Evolutionary conservation across 2,797 vertebrate species (phyloP), one percentile per base, ranked within the genome.

Genomic region (Synaphobranchus kaupii): DNA sequence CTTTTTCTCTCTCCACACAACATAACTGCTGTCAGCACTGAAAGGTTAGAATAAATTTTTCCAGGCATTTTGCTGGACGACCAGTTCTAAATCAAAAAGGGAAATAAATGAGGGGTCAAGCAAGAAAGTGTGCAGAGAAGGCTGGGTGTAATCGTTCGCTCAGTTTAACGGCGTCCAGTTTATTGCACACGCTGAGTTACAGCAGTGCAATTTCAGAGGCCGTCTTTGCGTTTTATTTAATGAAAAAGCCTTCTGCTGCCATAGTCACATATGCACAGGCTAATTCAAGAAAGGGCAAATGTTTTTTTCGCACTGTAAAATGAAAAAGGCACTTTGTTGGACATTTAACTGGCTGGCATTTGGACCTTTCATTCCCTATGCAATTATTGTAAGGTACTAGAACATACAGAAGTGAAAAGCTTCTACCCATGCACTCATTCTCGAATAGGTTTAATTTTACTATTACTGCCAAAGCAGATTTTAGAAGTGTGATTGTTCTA

Each of bases 11-110:
- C 44, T 84, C 84, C 50, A 84, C 13, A 56, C 34, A 13, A 66
- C 39, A 84, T 78, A 84, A 85, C 83, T 73, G 86, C 82, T 88
- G 89, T 87, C 88, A 90, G 58, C 28, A 47, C 56, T 84, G 78
- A 90, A 92, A 91, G 92, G 91, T 92, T 88, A 90, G 90, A 90
- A 86, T 84, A 73, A 31, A 58, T 86, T 73, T 89, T 66, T 31
- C 87, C 86, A 52, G 87, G 4, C 48, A 82, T 86, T n/a, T 63
- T 44, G 68, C 60, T 63, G 81, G 44, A 60, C 28, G 50, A 56
- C 56, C 28, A 66, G 25, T 39, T 73, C 50, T 88, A 88, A 87
- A 86, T 87, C 58, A 85, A 84, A 47, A 84, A 63, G 54, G 66
- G 44, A 82, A 86, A 82, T 84, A 54, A 84, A 44, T 15, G n/a